phyloP scores from a whole-genome alignment of 2,888 invertebrate species.

The Drosophila nigricruria region DNA sequence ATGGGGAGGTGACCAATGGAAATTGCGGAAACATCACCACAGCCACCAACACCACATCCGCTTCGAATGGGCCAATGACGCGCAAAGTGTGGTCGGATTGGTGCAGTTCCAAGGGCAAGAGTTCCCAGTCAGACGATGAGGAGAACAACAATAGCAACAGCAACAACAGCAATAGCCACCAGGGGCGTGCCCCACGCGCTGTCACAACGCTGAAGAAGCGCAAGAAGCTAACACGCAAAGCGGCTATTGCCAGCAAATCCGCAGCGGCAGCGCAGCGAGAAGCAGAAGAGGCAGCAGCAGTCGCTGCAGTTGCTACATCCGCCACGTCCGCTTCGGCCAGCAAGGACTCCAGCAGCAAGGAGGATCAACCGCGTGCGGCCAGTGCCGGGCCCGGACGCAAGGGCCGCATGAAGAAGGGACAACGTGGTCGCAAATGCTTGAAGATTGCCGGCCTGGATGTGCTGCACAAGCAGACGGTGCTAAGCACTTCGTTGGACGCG shows the following conservation, averaged over 20 bases:
- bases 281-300: constrained; percentile 84
- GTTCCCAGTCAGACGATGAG: constrained; percentile 88
- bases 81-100: constrained; percentile 91
- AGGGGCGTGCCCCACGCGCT: constrained; percentile 70
- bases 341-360: constrained; percentile 83
- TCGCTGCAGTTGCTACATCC: constrained; percentile 84
- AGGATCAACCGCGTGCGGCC: constrained; percentile 81
- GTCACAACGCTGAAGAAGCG: constrained; percentile 82
- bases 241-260: constrained; percentile 83
- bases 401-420: constrained; percentile 88
- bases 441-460: constrained; percentile 95
- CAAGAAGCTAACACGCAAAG: constrained; percentile 85
- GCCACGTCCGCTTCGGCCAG: constrained; percentile 62
- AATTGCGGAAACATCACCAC: constrained; percentile 69
- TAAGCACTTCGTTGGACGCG: constrained; percentile 92
- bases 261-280: constrained; percentile 83
- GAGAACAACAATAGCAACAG: constrained; percentile 85
- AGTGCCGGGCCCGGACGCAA: constrained; percentile 83
- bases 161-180: constrained; percentile 66
- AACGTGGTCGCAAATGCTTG: constrained; percentile 88
- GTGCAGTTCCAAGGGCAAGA: constrained; percentile 88
- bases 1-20: constrained; percentile 74
- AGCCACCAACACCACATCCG: constrained; percentile 59
- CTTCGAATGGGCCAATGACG: constrained; percentile 87
- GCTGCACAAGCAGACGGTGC: constrained; percentile 94